Evolutionary conservation across 2,113 vertebrate species (phyloP), one percentile per base, ranked within the genome.

Genomic region (Istiophorus platypterus): DNA sequence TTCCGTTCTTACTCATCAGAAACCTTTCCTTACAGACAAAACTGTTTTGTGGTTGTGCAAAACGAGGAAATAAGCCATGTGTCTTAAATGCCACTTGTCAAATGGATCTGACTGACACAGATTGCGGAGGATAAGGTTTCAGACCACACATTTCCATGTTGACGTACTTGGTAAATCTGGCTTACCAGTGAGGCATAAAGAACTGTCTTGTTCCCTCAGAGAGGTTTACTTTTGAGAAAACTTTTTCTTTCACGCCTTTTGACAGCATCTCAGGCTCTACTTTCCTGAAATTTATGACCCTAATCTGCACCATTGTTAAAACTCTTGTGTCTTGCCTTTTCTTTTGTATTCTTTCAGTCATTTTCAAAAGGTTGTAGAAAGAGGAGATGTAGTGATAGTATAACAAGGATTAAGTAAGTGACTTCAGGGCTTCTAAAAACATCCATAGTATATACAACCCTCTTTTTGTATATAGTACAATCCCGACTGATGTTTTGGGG

Each of bases 121-220:
- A 95, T 95, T 94, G 90, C 76, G 73, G 89, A 92, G 94, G 95
- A 95, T 95, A 95, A 91, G 82, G 92, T 93, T 94, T 94, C 91
- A 92, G 92, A 88, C 90, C 89, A 78, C 90, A 94, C 78, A 93
- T 93, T 94, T 94, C 86, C 76, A 85, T 91, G 86, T 76, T 84
- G 89, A 94, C 90, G 82, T 91, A 90, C 90, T 92, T 77, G 65
- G 92, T 89, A 95, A 95, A 95, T 94, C 93, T 93, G 92, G 95
- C 85, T 95, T 95, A 95, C 76, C 93, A 93, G 65, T 78, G 93
- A 94, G 85, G 94, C 94, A 92, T 93, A 90, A 93, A 95, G 93
- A 95, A 91, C 89, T 91, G 89, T 90, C 87, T 59, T 80, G 78
- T 81, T 81, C 76, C 66, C 81, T 78, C 73, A 56, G 51, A 85